Base-by-base conservation (phyloP, 2,113 vertebrate genomes). In the Nannobrachium achirus region DNA sequence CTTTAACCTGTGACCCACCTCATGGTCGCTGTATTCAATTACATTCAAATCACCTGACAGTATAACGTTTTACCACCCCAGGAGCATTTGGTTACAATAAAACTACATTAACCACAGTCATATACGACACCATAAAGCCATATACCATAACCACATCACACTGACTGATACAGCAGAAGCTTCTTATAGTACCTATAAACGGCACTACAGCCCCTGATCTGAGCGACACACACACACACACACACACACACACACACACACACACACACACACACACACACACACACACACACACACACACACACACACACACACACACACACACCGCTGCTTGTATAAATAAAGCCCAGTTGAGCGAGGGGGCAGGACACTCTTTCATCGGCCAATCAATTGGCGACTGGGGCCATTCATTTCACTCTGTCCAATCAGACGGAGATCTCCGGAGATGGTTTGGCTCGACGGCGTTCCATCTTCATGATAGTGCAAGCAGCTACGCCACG, bases 331-430 rank as follows among this genome's bases (percentile, higher is more conserved):
- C 66, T 83, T 78, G 71, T 74, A 65, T 89, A 85, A 92, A 64
- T 89, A 89, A 91, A 80, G 83, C 82, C n/a, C 63, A 76, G 60
- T 33, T 83, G 74, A 87, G 88, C 80, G 81, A 69, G 79, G 72
- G 80, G 80, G 75, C 76, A 91, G 85, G 73, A 71, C 63, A 61
- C 88, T 87, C 72, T 88, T 89, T 93, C 86, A 92, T 85, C 53
- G 76, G 88, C 90, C 86, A 85, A 71, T 90, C 85, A 88, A 90
- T 89, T 63, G 63, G 73, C 84, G 90, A 92, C 88, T 86, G 79
- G 79, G 88, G 71, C 71, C 6, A 90, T 92, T 93, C 78, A 71
- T 93, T 94, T 91, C 78, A 76, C 53, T 78, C 87, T 69, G 0
- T 81, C 79, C 67, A 73, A 82, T 76, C 71, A 74, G 44, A 46